Percentiles rank a stretch among this genome's conserved stretches.
phyloP scores from a whole-genome alignment of 2,113 vertebrate genomes.

The Pogonocichla stellata region DNA sequence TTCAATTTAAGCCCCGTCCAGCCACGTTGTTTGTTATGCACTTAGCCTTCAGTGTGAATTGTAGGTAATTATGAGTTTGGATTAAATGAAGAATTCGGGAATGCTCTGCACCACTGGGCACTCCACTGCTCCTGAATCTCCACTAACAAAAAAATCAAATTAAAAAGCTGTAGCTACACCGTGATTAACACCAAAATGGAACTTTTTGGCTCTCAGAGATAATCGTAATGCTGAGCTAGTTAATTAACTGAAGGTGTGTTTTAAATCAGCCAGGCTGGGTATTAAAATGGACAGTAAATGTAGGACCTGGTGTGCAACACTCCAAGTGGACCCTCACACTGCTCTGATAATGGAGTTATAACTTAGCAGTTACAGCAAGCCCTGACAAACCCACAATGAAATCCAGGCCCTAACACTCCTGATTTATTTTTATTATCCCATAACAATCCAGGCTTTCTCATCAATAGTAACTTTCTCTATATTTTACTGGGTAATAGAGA shows the following conservation, averaged over 20 bases:
- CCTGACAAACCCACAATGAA: background rate
- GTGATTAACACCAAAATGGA: background rate
- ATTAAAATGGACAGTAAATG: background rate
- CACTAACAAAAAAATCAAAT: background rate
- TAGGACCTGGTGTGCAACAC: background rate
- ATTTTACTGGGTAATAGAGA: background rate
- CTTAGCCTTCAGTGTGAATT: background rate
- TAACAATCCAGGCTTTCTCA: background rate
- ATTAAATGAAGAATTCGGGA: background rate
- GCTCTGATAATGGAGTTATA: background rate
- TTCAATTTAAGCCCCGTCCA: background rate
- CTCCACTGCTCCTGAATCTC: background rate
- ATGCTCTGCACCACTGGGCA: background rate
- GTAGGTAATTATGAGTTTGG: background rate
- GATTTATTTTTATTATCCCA: constrained; percentile 19
- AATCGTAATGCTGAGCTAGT: background rate
- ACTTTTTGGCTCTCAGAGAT: background rate
- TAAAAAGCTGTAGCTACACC: background rate
- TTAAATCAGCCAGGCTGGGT: background rate
- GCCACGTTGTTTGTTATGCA: background rate
- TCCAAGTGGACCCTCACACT: background rate
- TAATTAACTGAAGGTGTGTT: background rate
- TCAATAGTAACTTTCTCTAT: background rate
- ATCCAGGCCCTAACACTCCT: background rate
- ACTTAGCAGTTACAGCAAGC: background rate